These are phyloP conservation scores for Paratilapia polleni DNA, from an alignment of 2,113 vertebrate genomes.

Conservation along the genomic window DNA sequence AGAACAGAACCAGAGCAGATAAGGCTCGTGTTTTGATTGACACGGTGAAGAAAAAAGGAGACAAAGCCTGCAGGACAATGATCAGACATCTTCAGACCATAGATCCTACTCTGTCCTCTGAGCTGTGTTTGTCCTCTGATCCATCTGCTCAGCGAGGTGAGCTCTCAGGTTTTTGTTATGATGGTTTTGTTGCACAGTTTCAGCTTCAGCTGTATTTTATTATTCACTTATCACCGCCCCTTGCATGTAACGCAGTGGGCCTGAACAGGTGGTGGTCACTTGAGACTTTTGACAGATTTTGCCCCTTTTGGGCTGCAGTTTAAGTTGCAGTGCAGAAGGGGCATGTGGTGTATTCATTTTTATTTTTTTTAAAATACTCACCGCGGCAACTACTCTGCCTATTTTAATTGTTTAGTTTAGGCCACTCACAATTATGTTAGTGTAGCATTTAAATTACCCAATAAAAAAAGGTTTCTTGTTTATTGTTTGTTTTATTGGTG, in stretches of 20 bases:
- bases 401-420: background rate
- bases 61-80: no score
- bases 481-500: no score
- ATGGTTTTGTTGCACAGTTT: no score
- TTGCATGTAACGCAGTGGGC: background rate
- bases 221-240: background rate
- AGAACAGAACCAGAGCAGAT: no score
- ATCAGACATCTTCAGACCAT: no score
- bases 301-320: background rate
- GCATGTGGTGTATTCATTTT: background rate
- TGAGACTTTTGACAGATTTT: background rate
- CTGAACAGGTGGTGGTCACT: background rate
- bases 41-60: no score
- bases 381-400: background rate
- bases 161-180: no score
- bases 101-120: no score
- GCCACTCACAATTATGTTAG: background rate
- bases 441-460: background rate
- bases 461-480: background rate
- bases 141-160: no score
- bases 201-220: no score
- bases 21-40: no score
- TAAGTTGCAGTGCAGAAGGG: background rate
- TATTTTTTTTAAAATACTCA: background rate
- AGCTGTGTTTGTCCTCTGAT: no score